A percentile compares a stretch with the other conserved stretches of the same genome.
phyloP scores from a whole-genome alignment of 2,113 vertebrate genomes.

The Oreochromis spilurus region DNA sequence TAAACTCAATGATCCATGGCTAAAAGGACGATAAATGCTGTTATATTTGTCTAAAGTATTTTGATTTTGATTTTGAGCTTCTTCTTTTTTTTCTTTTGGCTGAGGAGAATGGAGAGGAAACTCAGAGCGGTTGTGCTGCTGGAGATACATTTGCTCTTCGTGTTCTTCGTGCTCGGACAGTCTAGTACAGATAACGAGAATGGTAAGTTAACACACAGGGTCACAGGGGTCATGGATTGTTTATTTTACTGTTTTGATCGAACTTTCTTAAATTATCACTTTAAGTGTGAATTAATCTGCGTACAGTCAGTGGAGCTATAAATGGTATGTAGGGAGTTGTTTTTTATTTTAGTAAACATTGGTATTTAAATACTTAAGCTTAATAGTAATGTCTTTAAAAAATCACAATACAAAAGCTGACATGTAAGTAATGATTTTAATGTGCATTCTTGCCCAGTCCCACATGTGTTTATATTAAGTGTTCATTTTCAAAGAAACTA shows the following conservation, averaged over 20 bases:
- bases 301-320: not conserved
- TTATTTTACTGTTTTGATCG: not conserved
- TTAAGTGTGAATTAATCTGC: not conserved
- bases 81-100: not conserved
- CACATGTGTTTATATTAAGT: not conserved
- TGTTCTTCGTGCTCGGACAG: slow-evolving; percentile 17
- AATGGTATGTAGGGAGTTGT: not conserved
- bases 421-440: not conserved
- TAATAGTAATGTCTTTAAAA: not conserved
- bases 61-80: not conserved
- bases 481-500: not conserved
- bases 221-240: not conserved
- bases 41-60: not conserved
- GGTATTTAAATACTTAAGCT: not conserved
- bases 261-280: not conserved
- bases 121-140: slow-evolving; percentile 31
- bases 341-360: not conserved
- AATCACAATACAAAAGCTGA: not conserved
- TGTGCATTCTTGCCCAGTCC: not conserved
- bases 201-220: slow-evolving; percentile 42
- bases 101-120: slow-evolving; percentile 51
- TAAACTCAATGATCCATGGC: not conserved
- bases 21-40: not conserved
- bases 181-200: slow-evolving; percentile 5
- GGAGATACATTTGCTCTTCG: slow-evolving; percentile 44